Evolutionary conservation across 2,888 invertebrate genomes (phyloP).

Genomic region (Drosophila lutescens): DNA sequence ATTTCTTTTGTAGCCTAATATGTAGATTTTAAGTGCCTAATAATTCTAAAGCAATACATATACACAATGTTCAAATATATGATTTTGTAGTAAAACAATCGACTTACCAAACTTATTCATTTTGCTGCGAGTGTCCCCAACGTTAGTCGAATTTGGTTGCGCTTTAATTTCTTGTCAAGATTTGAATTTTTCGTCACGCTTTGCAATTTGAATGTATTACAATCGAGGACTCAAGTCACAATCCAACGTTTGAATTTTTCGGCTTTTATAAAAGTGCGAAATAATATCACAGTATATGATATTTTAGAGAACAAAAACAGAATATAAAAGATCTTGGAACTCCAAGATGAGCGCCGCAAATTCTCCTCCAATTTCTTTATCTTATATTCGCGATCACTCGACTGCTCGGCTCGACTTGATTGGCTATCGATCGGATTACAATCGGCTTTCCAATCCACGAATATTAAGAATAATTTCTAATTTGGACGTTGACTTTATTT

Average conservation of each 20-base stretch:
- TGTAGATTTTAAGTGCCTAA: constrained; percentile 45
- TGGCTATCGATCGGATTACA: constrained; percentile 20
- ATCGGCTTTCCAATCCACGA: constrained; percentile 62
- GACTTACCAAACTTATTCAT: constrained; percentile 74
- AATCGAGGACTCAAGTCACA: constrained; percentile 28
- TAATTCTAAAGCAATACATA: constrained; percentile 24
- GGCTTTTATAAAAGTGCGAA: constrained; percentile 46
- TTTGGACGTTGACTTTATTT: constrained; percentile 74
- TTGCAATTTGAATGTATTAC: constrained; percentile 34
- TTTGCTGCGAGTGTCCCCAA: constrained; percentile 26
- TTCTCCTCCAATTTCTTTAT: constrained; percentile 46
- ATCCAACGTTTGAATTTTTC: constrained; percentile 35
- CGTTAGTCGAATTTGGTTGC: constrained; percentile 12
- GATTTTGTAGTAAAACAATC: constrained; percentile 29
- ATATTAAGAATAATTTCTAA: constrained; percentile 70
- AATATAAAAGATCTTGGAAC: constrained; percentile 60
- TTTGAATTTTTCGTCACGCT: constrained; percentile 25
- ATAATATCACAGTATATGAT: constrained; percentile 37
- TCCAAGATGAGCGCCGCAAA: constrained; percentile 63
- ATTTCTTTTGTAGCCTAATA: constrained; percentile 38
- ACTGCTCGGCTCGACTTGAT: constrained; percentile 44
- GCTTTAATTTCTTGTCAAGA: constrained; percentile 1
- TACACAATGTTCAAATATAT: constrained; percentile 42
- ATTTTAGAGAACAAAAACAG: constrained; percentile 54
- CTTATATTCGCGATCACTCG: constrained; percentile 51